Conservation (phyloP, 1,140 invertebrate genomes). For the Drosophila serrata region DNA sequence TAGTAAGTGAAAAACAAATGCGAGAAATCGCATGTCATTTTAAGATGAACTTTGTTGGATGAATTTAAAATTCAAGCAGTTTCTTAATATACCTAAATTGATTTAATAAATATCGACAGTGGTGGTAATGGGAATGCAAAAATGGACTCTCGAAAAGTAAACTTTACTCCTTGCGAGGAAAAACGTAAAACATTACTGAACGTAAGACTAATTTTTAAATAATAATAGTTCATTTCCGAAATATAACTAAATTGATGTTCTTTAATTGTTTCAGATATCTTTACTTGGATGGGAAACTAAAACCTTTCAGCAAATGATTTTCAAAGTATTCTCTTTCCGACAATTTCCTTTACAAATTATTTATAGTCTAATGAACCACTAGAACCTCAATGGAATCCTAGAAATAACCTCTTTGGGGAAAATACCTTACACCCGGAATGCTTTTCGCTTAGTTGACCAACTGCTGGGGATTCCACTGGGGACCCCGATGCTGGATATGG, state of each 20-base stretch:
- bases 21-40: neutral
- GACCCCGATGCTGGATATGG: slow-evolving; percentile 55
- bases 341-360: slow-evolving; percentile 1
- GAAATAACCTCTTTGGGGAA: slow-evolving; percentile 21
- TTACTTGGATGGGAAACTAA: slow-evolving; percentile 6
- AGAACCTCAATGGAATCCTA: slow-evolving; percentile 1
- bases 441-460: slow-evolving; percentile 52
- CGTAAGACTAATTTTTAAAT: neutral
- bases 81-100: slow-evolving; percentile 4
- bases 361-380: slow-evolving; percentile 5
- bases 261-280: neutral
- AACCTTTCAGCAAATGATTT: slow-evolving; percentile 6
- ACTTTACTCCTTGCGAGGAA: neutral
- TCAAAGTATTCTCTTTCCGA: neutral
- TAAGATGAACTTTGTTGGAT: neutral
- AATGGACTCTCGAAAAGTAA: neutral
- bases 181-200: neutral
- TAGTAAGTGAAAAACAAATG: neutral
- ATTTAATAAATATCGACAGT: slow-evolving; percentile 36
- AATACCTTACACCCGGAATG: slow-evolving; percentile 40
- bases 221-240: neutral
- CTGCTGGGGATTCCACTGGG: slow-evolving; percentile 69
- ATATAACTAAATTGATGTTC: neutral
- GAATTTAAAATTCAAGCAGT: slow-evolving; percentile 13
- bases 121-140: slow-evolving; percentile 24